Base-by-base conservation (phyloP, 1,140 invertebrate species). In the Forficula auricularia region DNA sequence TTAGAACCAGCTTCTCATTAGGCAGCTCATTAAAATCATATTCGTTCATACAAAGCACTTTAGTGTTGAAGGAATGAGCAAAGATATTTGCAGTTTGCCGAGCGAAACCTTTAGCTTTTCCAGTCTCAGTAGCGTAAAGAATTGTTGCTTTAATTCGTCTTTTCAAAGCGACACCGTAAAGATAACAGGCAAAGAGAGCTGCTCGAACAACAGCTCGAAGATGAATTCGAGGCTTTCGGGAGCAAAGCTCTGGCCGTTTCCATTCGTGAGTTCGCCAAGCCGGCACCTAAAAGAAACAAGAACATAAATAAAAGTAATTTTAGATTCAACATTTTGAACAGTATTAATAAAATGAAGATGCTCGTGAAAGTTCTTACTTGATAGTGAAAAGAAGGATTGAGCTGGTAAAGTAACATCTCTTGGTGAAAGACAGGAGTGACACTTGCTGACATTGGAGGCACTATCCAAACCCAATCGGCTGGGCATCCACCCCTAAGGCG, bases 401-500 rank as follows among this genome's bases (percentile, higher is more conserved):
- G 62, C 58, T 80, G 75, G 62, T 95, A 96, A 30, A 84, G 62
- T 2, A 86, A 75, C 88, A 95, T 91, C 66, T 96, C 90, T 63
- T 94, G 89, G 58, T 95, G 90, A 59, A 91, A 96, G 1, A 95
- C 87, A 0, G 86, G 81, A 3, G 82, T 86, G 10, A 87, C 71
- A 4, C 84, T 88, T 9, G 52, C 55, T 3, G 86, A 89, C 57
- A 94, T 73, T 0, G 90, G 90, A 2, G 90, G 90, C 2, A 92
- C 85, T 41, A 95, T 85, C 90, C 90, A 95, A 16, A 92, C 77
- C 90, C 90, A 96, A 66, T 96, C 90, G 2, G 84, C 85, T 1
- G 88, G 89, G 62, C 89, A 94, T 0, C 90, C 90, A 40, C 87
- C 86, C 47, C 90, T 65, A 10, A 90, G 59, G 52, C 80, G 70